Conservation (phyloP, 2,888 invertebrate genomes). For the Plagodis pulveraria region DNA sequence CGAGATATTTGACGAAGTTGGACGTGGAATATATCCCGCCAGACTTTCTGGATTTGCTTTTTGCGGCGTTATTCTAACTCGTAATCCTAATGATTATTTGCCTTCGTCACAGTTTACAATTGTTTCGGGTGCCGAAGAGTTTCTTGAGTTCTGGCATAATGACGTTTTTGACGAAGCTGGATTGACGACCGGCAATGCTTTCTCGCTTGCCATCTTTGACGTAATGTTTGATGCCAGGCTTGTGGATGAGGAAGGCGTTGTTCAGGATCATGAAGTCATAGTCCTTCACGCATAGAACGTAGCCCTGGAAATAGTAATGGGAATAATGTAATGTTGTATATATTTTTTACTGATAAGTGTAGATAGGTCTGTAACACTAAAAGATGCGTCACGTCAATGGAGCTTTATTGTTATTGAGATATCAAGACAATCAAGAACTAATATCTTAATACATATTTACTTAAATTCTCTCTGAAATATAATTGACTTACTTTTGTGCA, state of each 20-base stretch:
- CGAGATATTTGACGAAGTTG: too few relatives aligned
- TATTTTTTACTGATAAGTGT: too few relatives aligned
- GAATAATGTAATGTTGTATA: background rate
- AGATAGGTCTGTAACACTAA: too few relatives aligned
- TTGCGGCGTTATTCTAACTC: conserved; percentile 9
- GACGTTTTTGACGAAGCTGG: conserved; percentile 90
- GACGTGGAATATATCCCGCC: too few relatives aligned
- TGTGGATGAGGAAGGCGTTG: conserved; percentile 96
- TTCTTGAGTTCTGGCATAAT: conserved; percentile 94
- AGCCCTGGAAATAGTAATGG: conserved; percentile 87
- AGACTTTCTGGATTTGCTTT: too few relatives aligned
- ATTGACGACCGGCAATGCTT: conserved; percentile 90
- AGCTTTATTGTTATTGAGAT: too few relatives aligned
- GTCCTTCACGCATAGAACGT: conserved; percentile 94
- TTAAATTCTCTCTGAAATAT: too few relatives aligned
- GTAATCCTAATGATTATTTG: conserved; percentile 19
- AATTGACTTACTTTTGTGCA: too few relatives aligned
- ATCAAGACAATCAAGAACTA: too few relatives aligned
- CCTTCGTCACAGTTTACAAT: conserved; percentile 89
- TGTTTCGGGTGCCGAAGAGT: conserved; percentile 91
- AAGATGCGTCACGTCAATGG: too few relatives aligned
- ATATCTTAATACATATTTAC: too few relatives aligned
- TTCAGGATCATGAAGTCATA: conserved; percentile 97
- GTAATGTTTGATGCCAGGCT: conserved; percentile 95
- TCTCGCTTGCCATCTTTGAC: conserved; percentile 92